A percentile compares a stretch with the other conserved stretches of the same genome.
Conservation (phyloP, 2,113 vertebrate genomes). For the Elaphurus davidianus region DNA sequence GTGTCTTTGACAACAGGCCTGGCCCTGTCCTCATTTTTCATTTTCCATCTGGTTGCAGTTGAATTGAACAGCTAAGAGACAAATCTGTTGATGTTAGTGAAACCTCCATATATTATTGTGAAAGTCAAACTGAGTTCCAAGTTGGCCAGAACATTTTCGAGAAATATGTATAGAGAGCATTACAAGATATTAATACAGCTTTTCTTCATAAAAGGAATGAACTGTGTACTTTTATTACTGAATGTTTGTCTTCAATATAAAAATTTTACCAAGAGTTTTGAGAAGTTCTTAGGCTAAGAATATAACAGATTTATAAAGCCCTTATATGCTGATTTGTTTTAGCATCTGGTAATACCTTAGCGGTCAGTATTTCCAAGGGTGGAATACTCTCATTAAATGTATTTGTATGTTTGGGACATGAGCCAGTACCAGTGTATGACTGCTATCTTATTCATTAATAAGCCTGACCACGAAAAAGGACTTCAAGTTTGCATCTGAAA, state of each 20-base stretch:
- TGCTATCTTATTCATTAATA: neutral
- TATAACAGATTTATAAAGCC: neutral
- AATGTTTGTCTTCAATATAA: neutral
- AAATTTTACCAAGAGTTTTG: neutral
- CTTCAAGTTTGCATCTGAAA: neutral
- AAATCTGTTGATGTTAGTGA: neutral
- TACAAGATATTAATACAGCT: neutral
- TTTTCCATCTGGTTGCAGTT: constrained; percentile 50
- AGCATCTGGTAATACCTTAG: neutral
- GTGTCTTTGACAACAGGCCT: constrained; percentile 43
- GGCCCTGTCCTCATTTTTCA: neutral
- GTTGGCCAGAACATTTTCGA: neutral
- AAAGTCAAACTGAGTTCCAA: neutral
- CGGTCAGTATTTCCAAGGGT: neutral
- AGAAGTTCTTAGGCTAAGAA: constrained; percentile 2
- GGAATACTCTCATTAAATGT: neutral
- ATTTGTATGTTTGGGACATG: neutral
- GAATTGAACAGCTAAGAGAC: neutral
- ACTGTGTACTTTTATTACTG: neutral
- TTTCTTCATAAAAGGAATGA: neutral
- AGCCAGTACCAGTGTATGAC: neutral
- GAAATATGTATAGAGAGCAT: neutral
- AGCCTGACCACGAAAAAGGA: neutral
- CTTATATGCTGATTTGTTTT: neutral
- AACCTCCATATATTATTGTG: neutral